A percentile compares a stretch with the other conserved stretches of the same genome.
These are phyloP conservation scores for Amazona guildingii DNA, from an alignment of 2,113 vertebrate species.

Conservation along the genomic window DNA sequence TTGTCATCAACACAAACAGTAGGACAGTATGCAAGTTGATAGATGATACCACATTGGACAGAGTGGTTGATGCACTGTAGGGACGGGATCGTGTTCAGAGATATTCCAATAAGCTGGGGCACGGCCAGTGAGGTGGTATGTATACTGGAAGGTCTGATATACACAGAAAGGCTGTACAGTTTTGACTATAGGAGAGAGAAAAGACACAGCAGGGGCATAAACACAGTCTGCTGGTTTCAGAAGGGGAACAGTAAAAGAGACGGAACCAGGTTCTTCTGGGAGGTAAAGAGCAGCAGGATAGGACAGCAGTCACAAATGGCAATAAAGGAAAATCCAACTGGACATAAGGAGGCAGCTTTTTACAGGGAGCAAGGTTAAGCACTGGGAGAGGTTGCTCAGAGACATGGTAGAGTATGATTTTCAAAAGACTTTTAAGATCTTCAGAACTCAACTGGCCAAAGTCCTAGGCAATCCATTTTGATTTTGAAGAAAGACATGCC, in stretches of 20 bases:
- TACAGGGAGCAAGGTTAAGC: neutral
- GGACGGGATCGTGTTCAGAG: neutral
- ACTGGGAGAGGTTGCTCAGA: neutral
- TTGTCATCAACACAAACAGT: neutral
- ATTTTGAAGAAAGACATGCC: neutral
- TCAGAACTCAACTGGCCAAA: neutral
- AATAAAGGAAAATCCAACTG: neutral
- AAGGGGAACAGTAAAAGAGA: neutral
- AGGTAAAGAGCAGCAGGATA: neutral
- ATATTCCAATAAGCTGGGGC: neutral
- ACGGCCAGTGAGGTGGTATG: neutral
- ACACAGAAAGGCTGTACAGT: neutral
- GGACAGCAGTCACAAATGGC: neutral
- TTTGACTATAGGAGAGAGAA: neutral
- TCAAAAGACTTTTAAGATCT: neutral
- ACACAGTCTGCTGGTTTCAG: neutral
- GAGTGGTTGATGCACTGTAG: neutral
- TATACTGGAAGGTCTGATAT: neutral
- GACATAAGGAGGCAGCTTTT: neutral
- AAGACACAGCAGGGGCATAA: neutral
- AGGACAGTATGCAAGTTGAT: neutral
- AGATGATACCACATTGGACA: neutral
- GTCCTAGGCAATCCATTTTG: neutral
- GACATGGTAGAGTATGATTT: neutral
- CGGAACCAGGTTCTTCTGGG: neutral